Percentiles rank a stretch among this genome's conserved stretches.
These are phyloP conservation scores for Argopecten irradians DNA, from an alignment of 1,140 invertebrate genomes.

Conservation along the genomic window DNA sequence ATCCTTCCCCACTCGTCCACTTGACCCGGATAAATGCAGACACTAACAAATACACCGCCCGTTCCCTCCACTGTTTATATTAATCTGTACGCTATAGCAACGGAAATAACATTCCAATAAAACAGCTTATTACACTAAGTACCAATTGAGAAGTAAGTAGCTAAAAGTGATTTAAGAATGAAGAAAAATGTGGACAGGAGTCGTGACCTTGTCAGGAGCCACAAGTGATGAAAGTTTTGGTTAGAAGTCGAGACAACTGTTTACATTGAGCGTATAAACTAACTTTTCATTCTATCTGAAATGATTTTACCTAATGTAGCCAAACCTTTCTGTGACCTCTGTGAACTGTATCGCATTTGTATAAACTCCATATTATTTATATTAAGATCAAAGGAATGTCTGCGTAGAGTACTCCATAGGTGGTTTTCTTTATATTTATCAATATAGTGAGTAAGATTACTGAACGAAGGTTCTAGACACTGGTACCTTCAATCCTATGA, in stretches of 20 bases:
- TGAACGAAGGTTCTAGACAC: too few relatives aligned
- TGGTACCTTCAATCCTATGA: too few relatives aligned
- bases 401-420: too few relatives aligned
- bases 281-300: too few relatives aligned
- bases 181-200: not conserved
- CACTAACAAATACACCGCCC: not conserved
- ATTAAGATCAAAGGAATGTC: too few relatives aligned
- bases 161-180: not conserved
- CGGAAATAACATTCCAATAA: not conserved
- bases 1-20: not conserved
- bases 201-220: not conserved
- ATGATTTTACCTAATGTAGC: too few relatives aligned
- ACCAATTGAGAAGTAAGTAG: slow-evolving; percentile 7
- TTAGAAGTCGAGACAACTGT: not conserved
- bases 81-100: not conserved
- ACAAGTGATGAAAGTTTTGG: not conserved
- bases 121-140: not conserved
- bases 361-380: too few relatives aligned
- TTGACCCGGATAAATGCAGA: not conserved
- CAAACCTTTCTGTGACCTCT: too few relatives aligned
- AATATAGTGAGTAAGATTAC: too few relatives aligned
- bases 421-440: too few relatives aligned
- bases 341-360: too few relatives aligned
- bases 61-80: not conserved
- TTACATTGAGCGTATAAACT: too few relatives aligned